Percentiles rank a stretch among this genome's conserved stretches.
phyloP scores from a whole-genome alignment of 2,888 invertebrate species.

The Pachydiplax longipennis region DNA sequence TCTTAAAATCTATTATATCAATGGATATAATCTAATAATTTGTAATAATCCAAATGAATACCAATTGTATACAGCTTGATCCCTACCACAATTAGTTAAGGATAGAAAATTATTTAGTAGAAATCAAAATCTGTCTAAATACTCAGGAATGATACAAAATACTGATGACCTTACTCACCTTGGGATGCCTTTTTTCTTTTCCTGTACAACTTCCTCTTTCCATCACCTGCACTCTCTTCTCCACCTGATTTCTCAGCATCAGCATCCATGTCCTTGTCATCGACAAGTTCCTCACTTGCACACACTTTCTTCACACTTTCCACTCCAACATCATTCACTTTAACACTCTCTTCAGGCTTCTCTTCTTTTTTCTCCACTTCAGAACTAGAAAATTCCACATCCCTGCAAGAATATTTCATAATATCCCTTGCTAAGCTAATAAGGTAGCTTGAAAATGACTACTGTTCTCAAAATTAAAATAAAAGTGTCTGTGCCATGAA shows the following conservation, averaged over 20 bases:
- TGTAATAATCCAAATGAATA: neutral
- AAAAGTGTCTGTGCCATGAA: no score
- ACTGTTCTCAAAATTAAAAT: no score
- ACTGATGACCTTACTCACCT: constrained; percentile 49
- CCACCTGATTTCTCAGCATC: constrained; percentile 61
- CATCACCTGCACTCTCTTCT: constrained; percentile 52
- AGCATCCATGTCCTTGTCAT: constrained; percentile 56
- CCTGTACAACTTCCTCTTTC: constrained; percentile 65
- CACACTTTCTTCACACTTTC: constrained; percentile 33
- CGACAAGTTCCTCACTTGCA: neutral
- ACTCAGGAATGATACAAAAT: neutral
- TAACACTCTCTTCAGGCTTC: constrained; percentile 59
- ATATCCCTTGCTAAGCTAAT: no score
- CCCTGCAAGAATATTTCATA: constrained; percentile 48
- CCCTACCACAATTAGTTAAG: neutral
- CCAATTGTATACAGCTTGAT: neutral
- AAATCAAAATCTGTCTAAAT: no score
- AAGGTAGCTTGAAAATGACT: no score
- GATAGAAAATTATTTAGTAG: neutral
- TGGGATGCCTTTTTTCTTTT: constrained; percentile 69
- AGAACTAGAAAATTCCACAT: constrained; percentile 54
- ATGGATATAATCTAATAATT: no score
- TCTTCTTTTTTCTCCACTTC: constrained; percentile 61
- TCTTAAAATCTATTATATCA: no score
- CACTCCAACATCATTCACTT: constrained; percentile 46